These are phyloP conservation scores for Ophion costatus DNA, from an alignment of 2,888 invertebrate genomes.

Conservation along the genomic window DNA sequence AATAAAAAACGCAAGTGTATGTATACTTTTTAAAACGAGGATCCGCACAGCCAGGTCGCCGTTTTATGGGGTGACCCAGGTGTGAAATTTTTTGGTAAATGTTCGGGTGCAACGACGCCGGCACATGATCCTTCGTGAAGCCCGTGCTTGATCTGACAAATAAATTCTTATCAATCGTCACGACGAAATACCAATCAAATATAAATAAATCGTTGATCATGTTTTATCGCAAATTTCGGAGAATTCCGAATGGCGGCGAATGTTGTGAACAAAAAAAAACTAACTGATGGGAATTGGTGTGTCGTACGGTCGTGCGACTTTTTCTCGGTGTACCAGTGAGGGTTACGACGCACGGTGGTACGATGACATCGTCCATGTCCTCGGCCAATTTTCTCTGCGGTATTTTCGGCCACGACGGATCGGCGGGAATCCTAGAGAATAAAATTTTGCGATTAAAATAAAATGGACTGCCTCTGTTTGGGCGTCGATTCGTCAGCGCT, in stretches of 20 bases:
- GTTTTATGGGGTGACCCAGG: conserved; percentile 64
- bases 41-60: conserved; percentile 76
- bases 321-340: conserved; percentile 74
- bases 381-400: conserved; percentile 75
- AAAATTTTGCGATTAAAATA: background rate
- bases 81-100: conserved; percentile 55
- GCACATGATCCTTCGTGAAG: conserved; percentile 47
- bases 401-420: conserved; percentile 82
- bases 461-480: background rate
- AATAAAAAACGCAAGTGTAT: background rate
- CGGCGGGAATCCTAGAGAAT: conserved; percentile 75
- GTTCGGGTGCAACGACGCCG: conserved; percentile 38
- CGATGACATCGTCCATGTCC: conserved; percentile 71
- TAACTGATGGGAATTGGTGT: conserved; percentile 73
- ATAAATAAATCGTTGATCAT: background rate
- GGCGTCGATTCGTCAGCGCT: conserved; percentile 30
- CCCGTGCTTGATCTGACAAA: conserved; percentile 21
- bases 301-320: conserved; percentile 72
- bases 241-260: no score
- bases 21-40: conserved; percentile 79
- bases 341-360: conserved; percentile 76
- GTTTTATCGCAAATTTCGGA: background rate
- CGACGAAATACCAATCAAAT: background rate
- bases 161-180: background rate
- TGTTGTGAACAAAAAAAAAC: conserved; percentile 43